Evolutionary conservation across 2,797 vertebrate genomes (phyloP).

Genomic region (Arvicola amphibius): DNA sequence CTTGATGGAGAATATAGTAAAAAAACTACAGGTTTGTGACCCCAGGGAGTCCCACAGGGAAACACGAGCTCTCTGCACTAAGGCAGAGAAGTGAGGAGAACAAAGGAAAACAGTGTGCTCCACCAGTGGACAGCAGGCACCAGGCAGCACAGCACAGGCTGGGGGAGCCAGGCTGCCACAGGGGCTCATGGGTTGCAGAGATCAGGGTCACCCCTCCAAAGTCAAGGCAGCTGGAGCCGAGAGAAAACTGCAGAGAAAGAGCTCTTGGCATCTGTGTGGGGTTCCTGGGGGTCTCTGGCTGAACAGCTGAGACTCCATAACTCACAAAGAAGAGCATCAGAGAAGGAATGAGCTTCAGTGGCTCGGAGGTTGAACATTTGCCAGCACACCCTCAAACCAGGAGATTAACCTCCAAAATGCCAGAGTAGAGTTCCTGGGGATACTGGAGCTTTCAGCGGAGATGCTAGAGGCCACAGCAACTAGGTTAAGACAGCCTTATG

Average conservation of each 20-base stretch:
- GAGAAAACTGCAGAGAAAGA: not conserved
- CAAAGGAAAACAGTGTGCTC: not conserved
- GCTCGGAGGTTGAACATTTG: not conserved
- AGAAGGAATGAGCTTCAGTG: not conserved
- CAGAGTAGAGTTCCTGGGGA: not conserved
- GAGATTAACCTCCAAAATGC: not conserved
- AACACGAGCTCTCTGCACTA: not conserved
- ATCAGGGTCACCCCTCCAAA: not conserved
- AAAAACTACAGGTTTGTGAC: not conserved
- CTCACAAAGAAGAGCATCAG: not conserved
- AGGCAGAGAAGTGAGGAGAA: not conserved
- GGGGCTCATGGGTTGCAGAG: not conserved
- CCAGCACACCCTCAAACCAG: not conserved
- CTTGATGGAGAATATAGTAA: not conserved
- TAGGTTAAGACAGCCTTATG: not conserved
- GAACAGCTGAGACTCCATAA: not conserved
- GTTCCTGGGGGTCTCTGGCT: not conserved
- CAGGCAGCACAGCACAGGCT: not conserved
- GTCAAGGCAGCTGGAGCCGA: not conserved
- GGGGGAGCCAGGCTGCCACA: too few species aligned
- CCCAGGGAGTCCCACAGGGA: not conserved
- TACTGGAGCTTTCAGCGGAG: not conserved
- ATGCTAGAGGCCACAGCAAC: not conserved
- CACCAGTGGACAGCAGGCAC: not conserved
- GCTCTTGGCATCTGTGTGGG: not conserved